Base-by-base conservation (phyloP, 37 sponge, comb jelly and placozoan species). In the Petrosia ficiformis region DNA sequence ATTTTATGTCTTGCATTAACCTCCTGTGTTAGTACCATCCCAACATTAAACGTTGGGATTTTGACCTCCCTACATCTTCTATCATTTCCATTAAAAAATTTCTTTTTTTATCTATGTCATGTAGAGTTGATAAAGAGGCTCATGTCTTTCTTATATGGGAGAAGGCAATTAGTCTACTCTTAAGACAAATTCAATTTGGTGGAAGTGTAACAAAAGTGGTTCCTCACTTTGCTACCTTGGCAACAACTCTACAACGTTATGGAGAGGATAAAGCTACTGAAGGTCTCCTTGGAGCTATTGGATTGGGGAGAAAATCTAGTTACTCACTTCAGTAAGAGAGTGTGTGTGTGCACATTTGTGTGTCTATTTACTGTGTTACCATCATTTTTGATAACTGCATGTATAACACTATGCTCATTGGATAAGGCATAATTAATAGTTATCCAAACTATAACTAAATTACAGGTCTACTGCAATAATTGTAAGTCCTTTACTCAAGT, bases 211-310 rank as follows among this genome's bases (percentile, higher is more conserved):
- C 56, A 11, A 21, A 44, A 1, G 82, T 59, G 4, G 42, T 84
- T 1, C 77, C 88, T 19, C 72, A 78, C 44, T 16, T 95, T 26
- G 67, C 81, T 1, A 59, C 70, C 37, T 42, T 95, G 36, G 86
- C 76, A 6, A 71, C 71, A 14, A 42, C 54, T 2, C 44, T 95
- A 29, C 39, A 42, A 5, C 56, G 86, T 0, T 76, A 76, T 42
- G 89, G 89, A 36, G 95, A 90, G 57, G 95, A 95, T 72, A 90
- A 90, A 66, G 81, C 82, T 1, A 70, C 82, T 11, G 92, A 90
- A n/a, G 95, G 95, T 30, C 59, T 95, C 29, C 80, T 95, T 16
- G 92, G 95, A 14, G 89, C 67, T 19, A 87, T 95, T 67, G 92
- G 95, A 35, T 68, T 95, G 36, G 95, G 95, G 14, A 90, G 84